Percentiles rank a stretch among this genome's conserved stretches.
phyloP scores from a whole-genome alignment of 2,888 invertebrate species.

The Fragum sueziense region DNA sequence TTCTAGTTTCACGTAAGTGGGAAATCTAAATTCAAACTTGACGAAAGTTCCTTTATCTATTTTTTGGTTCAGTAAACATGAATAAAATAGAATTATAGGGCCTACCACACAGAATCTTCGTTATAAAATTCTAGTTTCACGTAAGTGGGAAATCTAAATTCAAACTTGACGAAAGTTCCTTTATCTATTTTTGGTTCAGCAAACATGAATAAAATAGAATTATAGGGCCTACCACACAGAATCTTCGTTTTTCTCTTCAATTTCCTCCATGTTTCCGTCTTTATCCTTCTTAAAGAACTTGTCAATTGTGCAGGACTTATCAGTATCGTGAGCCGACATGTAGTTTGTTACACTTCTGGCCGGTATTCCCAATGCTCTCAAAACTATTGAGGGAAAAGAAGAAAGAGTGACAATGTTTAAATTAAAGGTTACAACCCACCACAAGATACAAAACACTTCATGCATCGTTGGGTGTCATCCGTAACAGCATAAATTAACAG shows the following conservation, averaged over 20 bases:
- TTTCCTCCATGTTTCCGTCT: not conserved
- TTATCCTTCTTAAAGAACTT: conserved; percentile 19
- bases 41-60: too few relatives aligned
- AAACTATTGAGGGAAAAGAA: conserved; percentile 1
- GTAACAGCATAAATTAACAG: too few relatives aligned
- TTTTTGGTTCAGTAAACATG: too few relatives aligned
- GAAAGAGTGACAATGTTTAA: not conserved
- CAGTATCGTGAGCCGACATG: conserved; percentile 52
- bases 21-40: too few relatives aligned
- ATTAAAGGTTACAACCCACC: too few relatives aligned
- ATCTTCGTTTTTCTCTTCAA: conserved; percentile 22
- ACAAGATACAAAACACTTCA: too few relatives aligned
- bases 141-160: too few relatives aligned
- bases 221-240: conserved; percentile 50
- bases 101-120: conserved; percentile 48
- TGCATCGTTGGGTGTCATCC: too few relatives aligned
- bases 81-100: too few relatives aligned
- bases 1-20: not conserved
- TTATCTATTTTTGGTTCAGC: too few relatives aligned
- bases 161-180: too few relatives aligned
- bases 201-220: too few relatives aligned
- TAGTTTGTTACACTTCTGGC: conserved; percentile 54
- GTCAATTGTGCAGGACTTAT: conserved; percentile 43
- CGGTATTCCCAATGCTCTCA: conserved; percentile 42
- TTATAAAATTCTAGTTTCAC: not conserved